Percentiles rank a stretch among this genome's conserved stretches.
phyloP scores from a whole-genome alignment of 2,888 invertebrate genomes.

The Diaprepes abbreviatus region DNA sequence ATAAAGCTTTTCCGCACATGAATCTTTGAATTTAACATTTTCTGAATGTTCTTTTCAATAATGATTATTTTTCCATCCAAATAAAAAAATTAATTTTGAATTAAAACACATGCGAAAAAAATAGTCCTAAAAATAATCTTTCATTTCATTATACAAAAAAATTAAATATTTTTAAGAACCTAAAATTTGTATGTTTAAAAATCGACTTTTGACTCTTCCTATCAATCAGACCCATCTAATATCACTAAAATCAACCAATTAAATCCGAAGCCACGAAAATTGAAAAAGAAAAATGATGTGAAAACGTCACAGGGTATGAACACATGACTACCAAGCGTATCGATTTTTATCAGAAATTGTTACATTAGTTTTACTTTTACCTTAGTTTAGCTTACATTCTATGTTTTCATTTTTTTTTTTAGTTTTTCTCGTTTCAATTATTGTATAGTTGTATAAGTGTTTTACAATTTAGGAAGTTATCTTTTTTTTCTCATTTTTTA shows the following conservation, averaged over 20 bases:
- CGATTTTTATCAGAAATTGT: constrained; percentile 29
- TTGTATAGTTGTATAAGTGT: constrained; percentile 6
- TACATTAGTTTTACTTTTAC: constrained; percentile 12
- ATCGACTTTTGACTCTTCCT: background rate
- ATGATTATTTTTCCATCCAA: no score
- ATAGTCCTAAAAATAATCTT: no score
- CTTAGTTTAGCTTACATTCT: constrained; percentile 24
- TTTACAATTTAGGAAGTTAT: constrained; percentile 7
- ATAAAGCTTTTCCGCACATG: no score
- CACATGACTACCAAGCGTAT: constrained; percentile 47
- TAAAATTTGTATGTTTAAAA: constrained; percentile 7
- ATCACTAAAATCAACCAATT: constrained; percentile 32
- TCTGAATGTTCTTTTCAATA: no score
- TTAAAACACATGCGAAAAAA: no score
- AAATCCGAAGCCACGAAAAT: constrained; percentile 14
- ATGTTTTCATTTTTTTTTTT: constrained; percentile 15
- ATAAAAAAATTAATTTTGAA: no score
- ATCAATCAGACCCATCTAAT: constrained; percentile 34
- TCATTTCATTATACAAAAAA: no score
- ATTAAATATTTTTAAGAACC: no score
- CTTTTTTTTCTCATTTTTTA: constrained; percentile 4
- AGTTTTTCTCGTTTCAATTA: constrained; percentile 12
- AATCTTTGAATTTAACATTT: no score
- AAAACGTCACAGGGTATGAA: constrained; percentile 36
- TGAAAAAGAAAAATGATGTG: constrained; percentile 7